phyloP scores from a whole-genome alignment of 1,140 invertebrate species.

The Cyclina sinensis region DNA sequence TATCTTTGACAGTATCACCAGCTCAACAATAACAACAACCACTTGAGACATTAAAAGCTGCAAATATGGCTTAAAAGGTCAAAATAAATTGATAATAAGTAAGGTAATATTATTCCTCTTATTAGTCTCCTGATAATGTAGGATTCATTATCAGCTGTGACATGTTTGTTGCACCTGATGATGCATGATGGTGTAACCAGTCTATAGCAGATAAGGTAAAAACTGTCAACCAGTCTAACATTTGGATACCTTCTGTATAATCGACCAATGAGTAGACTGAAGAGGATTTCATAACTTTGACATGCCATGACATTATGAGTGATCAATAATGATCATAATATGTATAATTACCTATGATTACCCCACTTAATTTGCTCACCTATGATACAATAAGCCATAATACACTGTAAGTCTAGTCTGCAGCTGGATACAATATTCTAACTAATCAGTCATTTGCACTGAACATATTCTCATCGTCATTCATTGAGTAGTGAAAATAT shows the following conservation, averaged over 20 bases:
- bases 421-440: too few species aligned
- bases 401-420: too few species aligned
- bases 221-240: background rate
- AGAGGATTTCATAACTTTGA: background rate
- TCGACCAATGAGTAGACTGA: background rate
- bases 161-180: background rate
- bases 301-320: background rate
- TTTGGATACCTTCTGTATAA: conserved; percentile 18
- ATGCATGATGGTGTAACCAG: background rate
- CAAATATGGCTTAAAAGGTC: background rate
- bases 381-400: too few species aligned
- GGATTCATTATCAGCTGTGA: conserved; percentile 21
- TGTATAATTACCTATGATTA: conserved; percentile 1
- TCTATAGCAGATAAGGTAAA: conserved; percentile 9
- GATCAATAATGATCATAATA: conserved; percentile 11
- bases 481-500: too few species aligned
- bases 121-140: background rate
- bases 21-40: too few species aligned
- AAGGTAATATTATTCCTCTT: background rate
- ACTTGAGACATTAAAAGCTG: background rate
- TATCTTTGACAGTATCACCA: too few species aligned
- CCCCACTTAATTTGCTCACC: background rate
- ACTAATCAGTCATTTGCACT: too few species aligned
- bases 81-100: background rate
- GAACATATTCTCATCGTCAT: too few species aligned